A percentile compares a stretch with the other conserved stretches of the same genome.
Evolutionary conservation across 2,888 invertebrate species (phyloP).

Genomic region (Rotaria sp.): DNA sequence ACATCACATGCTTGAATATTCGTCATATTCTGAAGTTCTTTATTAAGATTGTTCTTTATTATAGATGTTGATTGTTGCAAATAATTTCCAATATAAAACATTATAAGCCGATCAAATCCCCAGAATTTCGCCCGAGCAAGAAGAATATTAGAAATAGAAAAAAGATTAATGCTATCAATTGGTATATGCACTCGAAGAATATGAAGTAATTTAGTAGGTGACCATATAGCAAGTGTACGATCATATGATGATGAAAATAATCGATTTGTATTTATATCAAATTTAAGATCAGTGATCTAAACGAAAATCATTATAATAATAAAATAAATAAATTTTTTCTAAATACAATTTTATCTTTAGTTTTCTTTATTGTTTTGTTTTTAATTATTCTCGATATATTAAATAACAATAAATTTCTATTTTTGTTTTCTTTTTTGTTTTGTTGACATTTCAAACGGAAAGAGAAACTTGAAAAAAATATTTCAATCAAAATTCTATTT

Average conservation of each 20-base stretch:
- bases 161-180: neutral
- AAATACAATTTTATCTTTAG: too few relatives aligned
- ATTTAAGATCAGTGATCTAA: neutral
- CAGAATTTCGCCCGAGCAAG: neutral
- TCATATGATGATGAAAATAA: neutral
- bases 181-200: neutral
- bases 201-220: neutral
- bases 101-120: neutral
- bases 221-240: conserved; percentile 4
- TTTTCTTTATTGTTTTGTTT: neutral
- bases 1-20: neutral
- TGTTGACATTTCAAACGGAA: too few relatives aligned
- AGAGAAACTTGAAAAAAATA: too few relatives aligned
- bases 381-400: too few relatives aligned
- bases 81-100: neutral
- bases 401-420: too few relatives aligned
- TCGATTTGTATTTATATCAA: neutral
- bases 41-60: neutral
- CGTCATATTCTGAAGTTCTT: neutral
- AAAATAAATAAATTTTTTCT: neutral
- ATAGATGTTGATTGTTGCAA: neutral
- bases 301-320: neutral
- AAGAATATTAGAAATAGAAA: neutral
- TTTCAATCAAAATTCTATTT: too few relatives aligned
- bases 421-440: too few relatives aligned